These are phyloP conservation scores for Pollenia amentaria DNA, from an alignment of 2,888 invertebrate genomes.

Conservation along the genomic window DNA sequence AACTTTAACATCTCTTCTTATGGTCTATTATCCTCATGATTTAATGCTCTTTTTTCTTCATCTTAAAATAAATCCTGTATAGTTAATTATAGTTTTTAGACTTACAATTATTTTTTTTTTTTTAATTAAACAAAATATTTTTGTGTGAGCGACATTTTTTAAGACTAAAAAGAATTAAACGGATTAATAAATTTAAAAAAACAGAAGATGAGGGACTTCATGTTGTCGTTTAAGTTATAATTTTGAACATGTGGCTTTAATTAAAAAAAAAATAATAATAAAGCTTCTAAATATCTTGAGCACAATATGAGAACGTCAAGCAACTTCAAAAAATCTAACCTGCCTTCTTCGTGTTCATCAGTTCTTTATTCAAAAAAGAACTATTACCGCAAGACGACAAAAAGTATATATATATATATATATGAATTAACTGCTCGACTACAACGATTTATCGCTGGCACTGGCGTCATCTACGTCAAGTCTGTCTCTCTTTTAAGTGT, in stretches of 20 bases:
- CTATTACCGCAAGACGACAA: neutral
- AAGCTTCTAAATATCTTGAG: constrained; percentile 1
- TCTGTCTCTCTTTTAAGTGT: constrained; percentile 38
- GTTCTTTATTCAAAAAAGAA: neutral
- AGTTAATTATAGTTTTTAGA: constrained; percentile 61
- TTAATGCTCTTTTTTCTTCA: constrained; percentile 5
- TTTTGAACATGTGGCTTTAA: constrained; percentile 31
- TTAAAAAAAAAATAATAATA: neutral
- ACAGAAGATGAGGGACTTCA: constrained; percentile 78
- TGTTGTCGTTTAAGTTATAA: constrained; percentile 75
- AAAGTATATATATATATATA: neutral
- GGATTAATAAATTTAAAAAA: constrained; percentile 30
- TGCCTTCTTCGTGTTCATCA: neutral
- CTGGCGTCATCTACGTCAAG: constrained; percentile 44
- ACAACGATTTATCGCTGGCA: constrained; percentile 66
- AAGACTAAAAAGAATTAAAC: constrained; percentile 30
- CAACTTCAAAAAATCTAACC: constrained; percentile 23
- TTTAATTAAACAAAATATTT: constrained; percentile 13
- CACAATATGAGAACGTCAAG: constrained; percentile 28
- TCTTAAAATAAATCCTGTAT: constrained; percentile 29
- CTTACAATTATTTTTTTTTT: neutral
- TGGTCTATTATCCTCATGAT: constrained; percentile 11
- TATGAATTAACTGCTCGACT: neutral
- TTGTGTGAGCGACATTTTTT: constrained; percentile 36
- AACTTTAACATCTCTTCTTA: constrained; percentile 47